Percentiles rank a stretch among this genome's conserved stretches.
These are phyloP conservation scores for Mus caroli DNA, from an alignment of 2,797 vertebrate genomes.

Conservation along the genomic window DNA sequence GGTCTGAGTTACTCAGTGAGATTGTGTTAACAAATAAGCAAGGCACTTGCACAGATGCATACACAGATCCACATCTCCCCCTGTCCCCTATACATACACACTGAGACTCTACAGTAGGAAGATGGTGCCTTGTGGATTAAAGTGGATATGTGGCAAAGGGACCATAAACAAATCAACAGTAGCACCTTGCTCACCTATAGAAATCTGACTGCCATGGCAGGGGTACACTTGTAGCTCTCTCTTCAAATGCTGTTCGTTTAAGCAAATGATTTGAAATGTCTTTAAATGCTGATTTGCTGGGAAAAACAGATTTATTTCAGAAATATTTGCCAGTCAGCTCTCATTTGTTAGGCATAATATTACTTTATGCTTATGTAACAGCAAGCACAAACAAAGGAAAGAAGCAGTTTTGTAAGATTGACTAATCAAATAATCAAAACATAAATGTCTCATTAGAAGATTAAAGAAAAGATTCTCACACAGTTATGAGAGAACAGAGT, in stretches of 20 bases:
- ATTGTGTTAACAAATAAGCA: background rate
- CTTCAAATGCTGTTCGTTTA: background rate
- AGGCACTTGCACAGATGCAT: no score
- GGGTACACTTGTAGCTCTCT: background rate
- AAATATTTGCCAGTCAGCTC: background rate
- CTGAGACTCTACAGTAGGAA: rapidly evolving
- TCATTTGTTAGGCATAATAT: background rate
- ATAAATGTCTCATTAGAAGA: background rate
- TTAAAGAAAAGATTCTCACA: background rate
- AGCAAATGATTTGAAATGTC: background rate
- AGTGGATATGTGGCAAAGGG: background rate
- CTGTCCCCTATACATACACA: background rate
- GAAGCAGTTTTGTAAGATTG: background rate
- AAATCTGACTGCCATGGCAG: background rate
- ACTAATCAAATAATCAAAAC: background rate
- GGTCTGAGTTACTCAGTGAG: background rate
- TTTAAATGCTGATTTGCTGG: background rate
- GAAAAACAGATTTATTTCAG: background rate
- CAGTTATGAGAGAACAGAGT: background rate
- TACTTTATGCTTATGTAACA: background rate
- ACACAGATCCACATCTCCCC: background rate
- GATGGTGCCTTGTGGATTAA: background rate
- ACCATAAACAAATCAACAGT: background rate
- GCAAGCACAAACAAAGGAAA: background rate
- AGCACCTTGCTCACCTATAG: background rate